Base-by-base conservation (phyloP, 2,888 invertebrate genomes). In the Argyresthia albistria region DNA sequence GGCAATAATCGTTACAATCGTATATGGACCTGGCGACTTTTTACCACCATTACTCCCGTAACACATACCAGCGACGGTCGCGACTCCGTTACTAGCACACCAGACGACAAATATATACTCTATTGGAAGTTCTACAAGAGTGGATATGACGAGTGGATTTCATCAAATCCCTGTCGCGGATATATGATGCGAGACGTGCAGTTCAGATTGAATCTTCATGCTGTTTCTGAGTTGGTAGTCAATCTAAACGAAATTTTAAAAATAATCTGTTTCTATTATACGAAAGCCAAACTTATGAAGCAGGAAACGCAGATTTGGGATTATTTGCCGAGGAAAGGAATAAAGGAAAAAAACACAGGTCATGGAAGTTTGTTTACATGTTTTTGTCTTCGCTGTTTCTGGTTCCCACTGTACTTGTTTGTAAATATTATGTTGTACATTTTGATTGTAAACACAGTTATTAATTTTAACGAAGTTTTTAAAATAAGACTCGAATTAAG, bases 21-120 rank as follows among this genome's bases (percentile, higher is more conserved):
- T 70, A 77, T 76, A 79, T 70, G 79, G 79, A 56, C 60, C 62
- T 62, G 63, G 60, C 73, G 59, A 65, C 70, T 80, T 80, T 80
- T 80, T 79, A 63, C 62, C 47, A 56, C 51, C 46, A 55, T 54
- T 59, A 61, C 64, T 62, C 68, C 67, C 67, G 75, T 70, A 73
- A 75, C 67, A 76, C 73, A 76, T 77, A 73, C 71, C 65, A 63
- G 62, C 64, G 64, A 65, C 66, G 73, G 73, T 62, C 70, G 69
- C 61, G 67, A 61, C 66, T 65, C 78, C 78, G 78, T 78, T 78
- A 77, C 66, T 14, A 14, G 9, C 15, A 9, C 9, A 4, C 15
- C 14, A 12, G 15, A 25, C 14, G 15, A 25, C 14, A 3, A 14
- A 45, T 15, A 9, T 45, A 15, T 7, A 45, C 45, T 15, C 9